A percentile compares a stretch with the other conserved stretches of the same genome.
Conservation (phyloP, 2,797 vertebrate species). For the Oreochromis mossambicus region DNA sequence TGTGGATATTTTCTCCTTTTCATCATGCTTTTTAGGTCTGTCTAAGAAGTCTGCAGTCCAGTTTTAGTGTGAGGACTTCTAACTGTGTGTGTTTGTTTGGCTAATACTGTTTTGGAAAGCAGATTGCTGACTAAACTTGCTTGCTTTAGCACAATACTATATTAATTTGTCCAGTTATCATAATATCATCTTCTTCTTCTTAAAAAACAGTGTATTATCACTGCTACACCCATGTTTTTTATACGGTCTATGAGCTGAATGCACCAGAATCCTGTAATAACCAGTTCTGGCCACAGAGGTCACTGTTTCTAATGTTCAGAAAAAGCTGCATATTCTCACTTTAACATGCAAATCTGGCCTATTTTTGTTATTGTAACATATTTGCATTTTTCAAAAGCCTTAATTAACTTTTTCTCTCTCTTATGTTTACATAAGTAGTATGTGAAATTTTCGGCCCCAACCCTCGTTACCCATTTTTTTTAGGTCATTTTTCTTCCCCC, state of each 20-base stretch:
- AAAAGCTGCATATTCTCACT: neutral
- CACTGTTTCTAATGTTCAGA: neutral
- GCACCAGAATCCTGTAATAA: neutral
- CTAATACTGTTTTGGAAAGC: neutral
- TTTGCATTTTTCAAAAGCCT: neutral
- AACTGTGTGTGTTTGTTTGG: neutral
- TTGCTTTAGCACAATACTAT: accelerated
- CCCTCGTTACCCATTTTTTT: neutral
- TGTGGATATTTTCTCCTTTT: neutral
- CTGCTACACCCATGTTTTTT: neutral
- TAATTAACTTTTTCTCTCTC: neutral
- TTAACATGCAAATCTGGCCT: neutral
- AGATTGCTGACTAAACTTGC: accelerated
- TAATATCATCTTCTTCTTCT: neutral
- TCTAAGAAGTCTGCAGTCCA: accelerated
- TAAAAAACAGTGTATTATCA: neutral
- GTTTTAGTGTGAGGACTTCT: neutral
- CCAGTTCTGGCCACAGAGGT: neutral
- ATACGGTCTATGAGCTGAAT: neutral
- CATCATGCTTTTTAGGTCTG: neutral
- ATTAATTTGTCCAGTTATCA: neutral
- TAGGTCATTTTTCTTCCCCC: neutral
- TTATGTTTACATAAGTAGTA: neutral
- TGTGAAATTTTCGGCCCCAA: neutral
- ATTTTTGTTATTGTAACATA: neutral